Evolutionary conservation across 2,888 invertebrate genomes (phyloP), one percentile per base, ranked within the genome.

Genomic region (Drosophila anceps): DNA sequence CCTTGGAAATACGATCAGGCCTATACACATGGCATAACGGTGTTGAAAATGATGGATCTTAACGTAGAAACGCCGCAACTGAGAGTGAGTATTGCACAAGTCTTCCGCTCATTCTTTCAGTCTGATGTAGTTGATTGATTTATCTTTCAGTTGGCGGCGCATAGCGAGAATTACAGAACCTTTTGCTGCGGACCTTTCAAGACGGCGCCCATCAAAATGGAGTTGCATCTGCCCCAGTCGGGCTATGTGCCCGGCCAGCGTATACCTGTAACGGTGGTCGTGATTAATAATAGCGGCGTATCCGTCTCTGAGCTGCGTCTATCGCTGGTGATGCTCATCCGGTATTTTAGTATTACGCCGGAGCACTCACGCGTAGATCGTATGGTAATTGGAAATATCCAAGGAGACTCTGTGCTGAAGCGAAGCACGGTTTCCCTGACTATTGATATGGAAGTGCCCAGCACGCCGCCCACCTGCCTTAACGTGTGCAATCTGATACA

Each of bases 1-100:
- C 96, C 97, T 7, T 97, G 96, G 96, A 96, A 96, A 89, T 96
- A 95, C 91, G 96, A 98, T 92, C 96, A 96, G 84, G 96, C 96
- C 69, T 95, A 95, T 27, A 96, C 96, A 91, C 94, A 94, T 85
- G 95, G 95, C 2, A 97, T 98, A 85, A 97, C 96, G 18, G 95
- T 98, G 12, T 94, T 97, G 43, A 95, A 96, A 80, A 94, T 95
- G 37, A 93, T 97, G 82, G 97, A 98, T 93, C 94, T 98, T 66
- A 98, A 98, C 93, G 94, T 94, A 76, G 95, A 96, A 63, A 74
- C 85, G 46, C 83, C 82, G 0, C 79, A 82, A 33, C 64, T 90
- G 2, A 81, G 76, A 55, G 91, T 91, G n/a, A 76, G 73, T 65
- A 8, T 15, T 7, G 1, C 15, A 7, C 37, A 18, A 20, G 33